Evolutionary conservation across 1,140 invertebrate genomes (phyloP), one percentile per base, ranked within the genome.

Genomic region (Limonius californicus): DNA sequence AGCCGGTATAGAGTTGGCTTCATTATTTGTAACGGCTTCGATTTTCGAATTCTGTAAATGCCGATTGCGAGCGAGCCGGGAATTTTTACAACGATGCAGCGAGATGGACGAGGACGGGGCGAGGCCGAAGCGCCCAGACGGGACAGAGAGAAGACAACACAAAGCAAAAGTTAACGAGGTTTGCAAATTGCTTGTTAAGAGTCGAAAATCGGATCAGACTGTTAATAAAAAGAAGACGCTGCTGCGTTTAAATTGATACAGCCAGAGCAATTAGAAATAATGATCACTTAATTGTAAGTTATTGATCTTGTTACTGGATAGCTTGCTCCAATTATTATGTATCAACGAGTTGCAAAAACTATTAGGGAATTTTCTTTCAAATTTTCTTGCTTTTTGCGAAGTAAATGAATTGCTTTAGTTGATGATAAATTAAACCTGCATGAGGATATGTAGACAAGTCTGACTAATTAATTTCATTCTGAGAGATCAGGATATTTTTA

Each of bases 231-330:
- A 62, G 61, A 65, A 61, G 57, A 63, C 57, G 55, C 42, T 42
- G 54, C 39, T 23, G n/a, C 71, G 71, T 71, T 68, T 67, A 66
- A 69, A 73, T 72, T 72, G 71, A 70, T 69, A 69, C 70, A 62
- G 65, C 61, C 65, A 59, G 65, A 68, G 67, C 71, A 74, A 74
- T 74, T 74, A 74, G 69, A 72, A 72, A 74, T 74, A 74, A 73
- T 71, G 72, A 71, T 72, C 72, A 71, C 70, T 72, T 74, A 71
- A 74, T 74, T 74, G 72, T 74, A 67, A 74, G 66, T 74, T 74
- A 74, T 74, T 72, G 70, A 64, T 63, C 68, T 72, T 71, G 70
- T 72, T 74, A 72, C 68, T 59, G 67, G 66, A 70, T 66, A 63
- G 67, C 69, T 73, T 73, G 69, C 69, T 67, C 63, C 67, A 73